A percentile compares a stretch with the other conserved stretches of the same genome.
phyloP scores from a whole-genome alignment of 2,113 vertebrate species.

The Pithys albifrons region DNA sequence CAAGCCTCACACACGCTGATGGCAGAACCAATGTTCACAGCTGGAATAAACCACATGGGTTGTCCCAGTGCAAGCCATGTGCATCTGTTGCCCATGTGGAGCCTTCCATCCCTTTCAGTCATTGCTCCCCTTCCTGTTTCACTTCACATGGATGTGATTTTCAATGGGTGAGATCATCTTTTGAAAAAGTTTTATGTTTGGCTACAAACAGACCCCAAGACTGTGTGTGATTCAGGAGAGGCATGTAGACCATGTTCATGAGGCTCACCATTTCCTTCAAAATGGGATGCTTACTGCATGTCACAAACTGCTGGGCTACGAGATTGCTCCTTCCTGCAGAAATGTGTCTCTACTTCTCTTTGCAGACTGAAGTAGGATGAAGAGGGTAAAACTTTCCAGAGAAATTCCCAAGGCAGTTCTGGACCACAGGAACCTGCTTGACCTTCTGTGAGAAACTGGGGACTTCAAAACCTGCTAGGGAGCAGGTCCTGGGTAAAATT shows the following conservation, averaged over 20 bases:
- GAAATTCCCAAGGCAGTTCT: neutral
- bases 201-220: neutral
- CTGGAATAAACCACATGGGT: neutral
- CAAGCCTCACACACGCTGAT: neutral
- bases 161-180: neutral
- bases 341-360: neutral
- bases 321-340: neutral
- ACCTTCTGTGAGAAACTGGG: neutral
- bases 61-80: neutral
- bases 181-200: neutral
- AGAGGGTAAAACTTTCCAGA: neutral
- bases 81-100: slow-evolving; percentile 36
- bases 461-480: neutral
- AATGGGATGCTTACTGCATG: neutral
- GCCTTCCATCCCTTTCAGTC: neutral
- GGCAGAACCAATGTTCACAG: neutral
- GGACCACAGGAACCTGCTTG: neutral
- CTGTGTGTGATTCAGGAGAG: neutral
- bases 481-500: neutral
- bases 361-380: neutral
- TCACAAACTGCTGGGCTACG: neutral
- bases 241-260: neutral
- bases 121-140: slow-evolving; percentile 5
- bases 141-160: neutral
- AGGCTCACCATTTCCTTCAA: neutral